Conservation (phyloP, 2,797 vertebrate genomes). For the Acanthurus leucopareius region DNA sequence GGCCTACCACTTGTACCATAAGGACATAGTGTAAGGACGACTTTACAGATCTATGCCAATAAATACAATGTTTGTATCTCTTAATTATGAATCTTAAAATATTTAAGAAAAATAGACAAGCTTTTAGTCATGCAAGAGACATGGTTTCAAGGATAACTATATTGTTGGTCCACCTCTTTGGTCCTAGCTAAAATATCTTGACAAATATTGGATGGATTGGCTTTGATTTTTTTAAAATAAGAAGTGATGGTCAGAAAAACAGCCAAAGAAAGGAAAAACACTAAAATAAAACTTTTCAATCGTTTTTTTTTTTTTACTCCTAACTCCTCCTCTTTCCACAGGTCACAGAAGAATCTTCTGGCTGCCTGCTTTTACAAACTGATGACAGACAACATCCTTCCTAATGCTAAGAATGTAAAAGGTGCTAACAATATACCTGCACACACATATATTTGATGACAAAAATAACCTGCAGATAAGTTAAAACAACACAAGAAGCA, state of each 20-base stretch:
- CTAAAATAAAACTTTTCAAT: neutral
- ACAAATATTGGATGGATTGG: too few relatives aligned
- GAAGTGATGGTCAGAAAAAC: neutral
- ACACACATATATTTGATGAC: neutral
- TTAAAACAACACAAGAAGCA: neutral
- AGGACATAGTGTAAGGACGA: slow-evolving; percentile 85
- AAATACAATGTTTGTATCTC: neutral
- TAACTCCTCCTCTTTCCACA: slow-evolving; percentile 63
- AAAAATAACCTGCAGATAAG: neutral
- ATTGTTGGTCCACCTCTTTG: neutral
- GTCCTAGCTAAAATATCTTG: too few relatives aligned
- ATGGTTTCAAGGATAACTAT: too few relatives aligned
- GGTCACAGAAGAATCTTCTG: slow-evolving; percentile 80
- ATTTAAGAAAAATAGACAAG: neutral
- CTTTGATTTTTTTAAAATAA: too few relatives aligned
- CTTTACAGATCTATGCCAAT: neutral
- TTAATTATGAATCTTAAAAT: neutral
- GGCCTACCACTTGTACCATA: slow-evolving; percentile 87
- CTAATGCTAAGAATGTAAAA: slow-evolving; percentile 87
- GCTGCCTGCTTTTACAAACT: slow-evolving; percentile 88
- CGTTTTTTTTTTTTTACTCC: too few relatives aligned
- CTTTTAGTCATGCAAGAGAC: neutral
- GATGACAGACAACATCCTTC: slow-evolving; percentile 88
- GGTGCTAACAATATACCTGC: slow-evolving; percentile 77
- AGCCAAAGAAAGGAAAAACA: neutral